Base-by-base conservation (phyloP, 2,888 invertebrate species). In the Campoletis raptor region DNA sequence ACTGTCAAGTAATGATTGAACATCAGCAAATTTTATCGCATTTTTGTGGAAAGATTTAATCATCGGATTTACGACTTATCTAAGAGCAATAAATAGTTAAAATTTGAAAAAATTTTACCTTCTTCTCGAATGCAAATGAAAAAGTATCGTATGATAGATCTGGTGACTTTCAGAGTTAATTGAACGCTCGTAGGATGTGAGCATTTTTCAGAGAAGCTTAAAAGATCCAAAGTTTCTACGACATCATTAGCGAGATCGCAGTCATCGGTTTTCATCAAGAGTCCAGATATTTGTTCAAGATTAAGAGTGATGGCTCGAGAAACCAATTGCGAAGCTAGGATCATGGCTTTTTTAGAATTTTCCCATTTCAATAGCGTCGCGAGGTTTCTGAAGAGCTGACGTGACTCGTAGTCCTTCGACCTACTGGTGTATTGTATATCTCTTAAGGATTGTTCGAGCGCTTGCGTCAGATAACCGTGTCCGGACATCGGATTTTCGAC, bases 121-220 rank as follows among this genome's bases (percentile, higher is more conserved):
- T 95, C 94, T 90, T 97, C 96, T 80, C 96, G 96, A 84, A 97
- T 95, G 90, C 97, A 97, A 83, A 96, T 95, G 93, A 97, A 98
- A 94, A 97, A 98, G 92, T 97, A 98, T 90, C 96, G 96, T 5
- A 97, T 96, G 8, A 96, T 96, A 0, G 97, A 96, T 88, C 96
- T 96, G 0, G 97, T 96, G 21, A 97, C 94, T 93, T 96, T 97
- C 30, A 97, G 93, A 21, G 96, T 95, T 0, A 96, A 96, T 90
- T 97, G 96, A 1, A 97, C 95, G 61, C 96, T 96, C 0, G 96
- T 96, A 15, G 96, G 95, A 21, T 96, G 95, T 54, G 95, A 95
- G 70, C 95, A 94, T 0, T 95, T 95, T 0, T 96, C 95, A 0
- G 96, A 96, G 88, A 96, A 95, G 89, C 96, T 96, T 57, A 97